Conservation (phyloP, 1,140 invertebrate genomes). For the roundworm (Caenorhabditis elegans) region WBcel235 BX284606.5:6640501-6641000, state of each 20-base stretch:
- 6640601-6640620: slow-evolving; percentile 18
- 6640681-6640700: neutral
- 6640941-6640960: no score
- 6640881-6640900: no score
- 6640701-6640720: neutral
- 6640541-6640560: neutral
- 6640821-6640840: no score
- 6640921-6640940: no score
- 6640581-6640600: slow-evolving; percentile 17
- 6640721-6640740: slow-evolving; percentile 13
- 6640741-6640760: neutral
- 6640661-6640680: neutral
- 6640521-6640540: slow-evolving; percentile 17
- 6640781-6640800: no score
- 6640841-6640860: no score
- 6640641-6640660: neutral
- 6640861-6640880: no score
- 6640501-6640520: slow-evolving; percentile 22
- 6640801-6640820: no score
- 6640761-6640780: no score
- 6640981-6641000: no score
- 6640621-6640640: neutral
- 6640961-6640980: no score
- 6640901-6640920: no score
- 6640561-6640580: neutral